phyloP scores from a whole-genome alignment of 2,888 invertebrate genomes.

The Amblyjoppa fuscipennis region DNA sequence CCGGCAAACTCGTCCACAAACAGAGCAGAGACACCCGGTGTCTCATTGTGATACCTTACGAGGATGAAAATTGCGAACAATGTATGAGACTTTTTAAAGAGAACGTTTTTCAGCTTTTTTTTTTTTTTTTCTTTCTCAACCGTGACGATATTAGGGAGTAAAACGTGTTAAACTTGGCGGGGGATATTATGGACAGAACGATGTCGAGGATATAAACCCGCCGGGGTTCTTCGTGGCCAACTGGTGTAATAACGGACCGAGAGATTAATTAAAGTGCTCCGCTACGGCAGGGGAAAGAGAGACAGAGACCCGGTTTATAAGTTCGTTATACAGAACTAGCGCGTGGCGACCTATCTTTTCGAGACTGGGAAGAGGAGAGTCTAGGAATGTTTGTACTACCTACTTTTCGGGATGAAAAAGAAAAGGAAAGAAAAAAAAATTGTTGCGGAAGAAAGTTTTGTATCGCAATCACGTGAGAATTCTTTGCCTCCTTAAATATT shows the following conservation, averaged over 20 bases:
- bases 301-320: constrained; percentile 27
- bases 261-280: constrained; percentile 61
- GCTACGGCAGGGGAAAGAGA: background rate
- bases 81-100: background rate
- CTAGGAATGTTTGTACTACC: constrained; percentile 13
- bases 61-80: constrained; percentile 12
- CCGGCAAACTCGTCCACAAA: constrained; percentile 22
- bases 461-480: background rate
- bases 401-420: background rate
- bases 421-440: background rate
- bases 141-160: constrained; percentile 19
- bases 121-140: constrained; percentile 8
- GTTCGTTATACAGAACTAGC: constrained; percentile 41
- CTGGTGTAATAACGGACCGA: constrained; percentile 38
- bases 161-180: constrained; percentile 1
- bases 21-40: constrained; percentile 4
- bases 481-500: background rate
- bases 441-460: background rate
- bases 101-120: background rate
- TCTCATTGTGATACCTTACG: background rate
- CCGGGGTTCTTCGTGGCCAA: constrained; percentile 8
- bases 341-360: constrained; percentile 21
- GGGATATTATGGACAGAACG: constrained; percentile 39
- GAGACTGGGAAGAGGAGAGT: constrained; percentile 3
- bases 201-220: constrained; percentile 35